phyloP scores from a whole-genome alignment of 64 coral and sea anemone genomes.

The Porites australiensis region DNA sequence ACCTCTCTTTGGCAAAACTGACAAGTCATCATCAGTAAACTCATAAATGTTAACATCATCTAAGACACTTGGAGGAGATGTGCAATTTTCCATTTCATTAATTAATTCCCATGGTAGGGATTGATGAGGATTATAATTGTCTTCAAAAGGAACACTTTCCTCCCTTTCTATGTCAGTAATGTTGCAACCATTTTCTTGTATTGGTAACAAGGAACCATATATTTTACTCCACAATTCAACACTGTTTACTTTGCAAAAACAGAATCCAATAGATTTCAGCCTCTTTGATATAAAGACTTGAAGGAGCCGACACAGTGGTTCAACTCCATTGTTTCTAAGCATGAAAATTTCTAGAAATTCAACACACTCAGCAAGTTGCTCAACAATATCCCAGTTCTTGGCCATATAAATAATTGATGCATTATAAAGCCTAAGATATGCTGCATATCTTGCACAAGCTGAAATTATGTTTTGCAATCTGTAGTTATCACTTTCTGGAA shows the following conservation, averaged over 20 bases:
- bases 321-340: conserved; percentile 57
- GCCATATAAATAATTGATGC: conserved; percentile 25
- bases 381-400: conserved; percentile 44
- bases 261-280: conserved; percentile 67
- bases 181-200: not conserved
- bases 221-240: conserved; percentile 46
- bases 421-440: conserved; percentile 61
- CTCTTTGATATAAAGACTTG: conserved; percentile 57
- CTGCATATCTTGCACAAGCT: conserved; percentile 63
- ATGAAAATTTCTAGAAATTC: conserved; percentile 68
- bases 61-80: not conserved
- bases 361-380: conserved; percentile 48
- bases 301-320: conserved; percentile 49
- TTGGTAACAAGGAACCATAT: conserved; percentile 5
- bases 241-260: conserved; percentile 52
- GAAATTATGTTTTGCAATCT: conserved; percentile 16
- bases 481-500: no score
- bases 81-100: no score
- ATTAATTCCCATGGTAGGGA: no score
- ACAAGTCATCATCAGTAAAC: not conserved
- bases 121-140: no score
- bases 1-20: no score
- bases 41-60: conserved; percentile 31
- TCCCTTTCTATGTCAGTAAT: not conserved
- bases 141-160: not conserved